Evolutionary conservation across 1,140 invertebrate genomes (phyloP).

Genomic region (Gonatopus flavifemur): DNA sequence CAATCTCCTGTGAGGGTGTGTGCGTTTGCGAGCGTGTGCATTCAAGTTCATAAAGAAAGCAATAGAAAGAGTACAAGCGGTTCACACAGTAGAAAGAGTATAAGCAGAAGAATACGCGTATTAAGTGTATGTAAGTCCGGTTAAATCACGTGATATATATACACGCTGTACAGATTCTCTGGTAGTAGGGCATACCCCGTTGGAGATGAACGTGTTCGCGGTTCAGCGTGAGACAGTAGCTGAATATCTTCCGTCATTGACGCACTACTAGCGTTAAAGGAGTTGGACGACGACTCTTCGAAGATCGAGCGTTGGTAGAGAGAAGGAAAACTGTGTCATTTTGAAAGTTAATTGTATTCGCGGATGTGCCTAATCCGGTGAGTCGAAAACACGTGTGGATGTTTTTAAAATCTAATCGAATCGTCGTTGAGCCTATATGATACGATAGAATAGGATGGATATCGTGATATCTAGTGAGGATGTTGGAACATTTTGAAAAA

Average conservation of each 20-base stretch:
- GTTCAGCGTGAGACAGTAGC: conserved; percentile 29
- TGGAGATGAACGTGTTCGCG: conserved; percentile 32
- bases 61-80: no score
- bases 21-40: no score
- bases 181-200: conserved; percentile 22
- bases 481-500: no score
- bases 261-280: conserved; percentile 20
- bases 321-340: no score
- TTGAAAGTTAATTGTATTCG: conserved; percentile 12
- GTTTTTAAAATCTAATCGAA: no score
- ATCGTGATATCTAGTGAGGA: no score
- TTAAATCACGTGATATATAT: conserved; percentile 36
- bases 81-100: no score
- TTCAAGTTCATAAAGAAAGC: no score
- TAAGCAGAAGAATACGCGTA: no score
- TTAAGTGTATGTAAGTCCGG: conserved; percentile 3
- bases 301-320: conserved; percentile 12
- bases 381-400: conserved; percentile 14
- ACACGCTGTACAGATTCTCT: conserved; percentile 11
- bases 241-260: conserved; percentile 28
- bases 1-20: no score
- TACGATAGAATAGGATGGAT: no score
- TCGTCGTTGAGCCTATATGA: no score
- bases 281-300: conserved; percentile 8
- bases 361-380: conserved; percentile 29